Percentiles rank a stretch among this genome's conserved stretches.
phyloP scores from a whole-genome alignment of 2,797 vertebrate species.

The Pempheris klunzingeri region DNA sequence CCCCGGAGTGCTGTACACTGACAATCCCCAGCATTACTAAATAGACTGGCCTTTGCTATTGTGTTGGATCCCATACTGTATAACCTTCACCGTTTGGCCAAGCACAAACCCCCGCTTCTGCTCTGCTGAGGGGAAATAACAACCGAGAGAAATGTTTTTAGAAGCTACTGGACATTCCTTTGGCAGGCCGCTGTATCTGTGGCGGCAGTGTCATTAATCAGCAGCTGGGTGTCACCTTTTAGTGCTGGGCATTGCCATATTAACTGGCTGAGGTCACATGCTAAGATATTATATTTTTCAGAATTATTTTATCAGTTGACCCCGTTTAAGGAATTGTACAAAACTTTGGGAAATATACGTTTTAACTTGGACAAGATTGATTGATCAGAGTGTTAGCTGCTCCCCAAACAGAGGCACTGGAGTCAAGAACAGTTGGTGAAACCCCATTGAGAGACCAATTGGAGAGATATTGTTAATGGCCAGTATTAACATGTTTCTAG shows the following conservation, averaged over 20 bases:
- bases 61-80: slow-evolving; percentile 40
- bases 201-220: slow-evolving; percentile 42
- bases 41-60: slow-evolving; percentile 62
- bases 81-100: slow-evolving; percentile 61
- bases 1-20: slow-evolving; percentile 55
- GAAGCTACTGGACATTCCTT: slow-evolving; percentile 31
- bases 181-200: slow-evolving; percentile 37
- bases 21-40: slow-evolving; percentile 69
- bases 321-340: background rate
- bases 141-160: slow-evolving; percentile 30
- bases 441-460: background rate
- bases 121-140: slow-evolving; percentile 43
- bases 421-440: too few relatives aligned
- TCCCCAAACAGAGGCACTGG: too few relatives aligned
- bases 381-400: too few relatives aligned
- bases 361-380: too few relatives aligned
- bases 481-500: background rate
- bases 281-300: slow-evolving; percentile 1
- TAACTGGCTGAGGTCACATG: background rate
- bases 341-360: background rate
- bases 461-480: background rate
- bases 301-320: background rate
- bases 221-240: slow-evolving; percentile 37
- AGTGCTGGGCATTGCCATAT: background rate
- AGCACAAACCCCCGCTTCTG: slow-evolving; percentile 19